phyloP scores from a whole-genome alignment of 2,113 vertebrate genomes.

The Phoenicopterus ruber region DNA sequence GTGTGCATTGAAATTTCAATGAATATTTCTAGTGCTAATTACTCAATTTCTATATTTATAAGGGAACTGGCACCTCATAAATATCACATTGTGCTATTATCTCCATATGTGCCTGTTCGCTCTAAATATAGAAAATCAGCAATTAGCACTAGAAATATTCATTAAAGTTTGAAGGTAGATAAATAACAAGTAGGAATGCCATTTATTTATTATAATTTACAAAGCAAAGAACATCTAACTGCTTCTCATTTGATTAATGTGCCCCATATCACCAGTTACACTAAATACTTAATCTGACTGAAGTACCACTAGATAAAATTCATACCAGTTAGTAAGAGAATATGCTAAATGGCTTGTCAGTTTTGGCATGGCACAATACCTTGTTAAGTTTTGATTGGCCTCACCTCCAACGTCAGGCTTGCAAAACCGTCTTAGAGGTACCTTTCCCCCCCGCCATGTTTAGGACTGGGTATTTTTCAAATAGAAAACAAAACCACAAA shows the following conservation, averaged over 20 bases:
- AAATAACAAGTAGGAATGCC: slow-evolving; percentile 44
- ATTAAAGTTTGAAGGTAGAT: slow-evolving; percentile 65
- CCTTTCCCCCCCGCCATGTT: fast-evolving
- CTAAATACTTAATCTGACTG: neutral
- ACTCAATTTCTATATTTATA: slow-evolving; percentile 72
- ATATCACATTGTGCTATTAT: slow-evolving; percentile 69
- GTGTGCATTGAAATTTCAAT: slow-evolving; percentile 51
- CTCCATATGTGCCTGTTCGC: slow-evolving; percentile 60
- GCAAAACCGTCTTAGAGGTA: neutral
- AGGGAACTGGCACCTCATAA: slow-evolving; percentile 55
- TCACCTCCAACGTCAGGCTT: neutral
- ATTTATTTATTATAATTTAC: slow-evolving; percentile 61
- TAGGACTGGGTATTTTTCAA: neutral
- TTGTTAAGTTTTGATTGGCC: neutral
- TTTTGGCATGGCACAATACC: neutral
- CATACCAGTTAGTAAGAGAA: neutral
- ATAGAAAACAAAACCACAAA: neutral
- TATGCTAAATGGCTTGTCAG: neutral
- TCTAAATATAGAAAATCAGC: slow-evolving; percentile 69
- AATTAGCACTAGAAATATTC: slow-evolving; percentile 69
- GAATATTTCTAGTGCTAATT: slow-evolving; percentile 67
- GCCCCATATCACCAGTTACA: neutral
- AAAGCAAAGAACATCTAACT: slow-evolving; percentile 37
- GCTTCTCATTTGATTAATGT: slow-evolving; percentile 26
- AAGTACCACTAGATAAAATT: neutral